These are phyloP conservation scores for Emydocephalus ijimae DNA, from an alignment of 2,113 vertebrate species.

Conservation along the genomic window DNA sequence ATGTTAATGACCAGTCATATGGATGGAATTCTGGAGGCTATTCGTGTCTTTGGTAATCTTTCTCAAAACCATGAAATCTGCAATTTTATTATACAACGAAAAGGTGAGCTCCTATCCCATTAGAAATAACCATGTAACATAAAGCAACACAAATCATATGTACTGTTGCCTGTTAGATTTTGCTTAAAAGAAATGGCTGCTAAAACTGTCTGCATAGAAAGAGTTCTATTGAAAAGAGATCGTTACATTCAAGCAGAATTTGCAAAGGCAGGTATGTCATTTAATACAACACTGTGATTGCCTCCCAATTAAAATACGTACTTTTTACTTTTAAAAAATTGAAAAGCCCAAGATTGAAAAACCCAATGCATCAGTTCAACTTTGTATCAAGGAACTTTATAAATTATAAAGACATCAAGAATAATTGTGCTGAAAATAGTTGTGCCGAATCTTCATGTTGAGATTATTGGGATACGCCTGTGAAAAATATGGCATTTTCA, in stretches of 20 bases:
- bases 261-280: not conserved
- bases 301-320: not conserved
- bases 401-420: not conserved
- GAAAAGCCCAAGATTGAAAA: not conserved
- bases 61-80: constrained; percentile 77
- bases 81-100: constrained; percentile 77
- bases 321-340: not conserved
- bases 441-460: no score
- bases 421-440: not conserved
- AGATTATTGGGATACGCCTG: not conserved
- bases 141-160: not conserved
- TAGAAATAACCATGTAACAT: constrained; percentile 21
- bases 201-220: not conserved
- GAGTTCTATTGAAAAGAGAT: not conserved
- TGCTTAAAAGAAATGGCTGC: not conserved
- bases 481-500: not conserved
- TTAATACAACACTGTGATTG: not conserved
- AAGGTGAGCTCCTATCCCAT: constrained; percentile 67
- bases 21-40: constrained; percentile 81
- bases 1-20: constrained; percentile 75
- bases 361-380: not conserved
- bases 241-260: not conserved
- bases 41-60: constrained; percentile 83
- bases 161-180: not conserved
- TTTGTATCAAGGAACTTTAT: not conserved